Evolutionary conservation across 2,113 vertebrate species (phyloP), one percentile per base, ranked within the genome.

Genomic region (Drymodes brunneopygia): DNA sequence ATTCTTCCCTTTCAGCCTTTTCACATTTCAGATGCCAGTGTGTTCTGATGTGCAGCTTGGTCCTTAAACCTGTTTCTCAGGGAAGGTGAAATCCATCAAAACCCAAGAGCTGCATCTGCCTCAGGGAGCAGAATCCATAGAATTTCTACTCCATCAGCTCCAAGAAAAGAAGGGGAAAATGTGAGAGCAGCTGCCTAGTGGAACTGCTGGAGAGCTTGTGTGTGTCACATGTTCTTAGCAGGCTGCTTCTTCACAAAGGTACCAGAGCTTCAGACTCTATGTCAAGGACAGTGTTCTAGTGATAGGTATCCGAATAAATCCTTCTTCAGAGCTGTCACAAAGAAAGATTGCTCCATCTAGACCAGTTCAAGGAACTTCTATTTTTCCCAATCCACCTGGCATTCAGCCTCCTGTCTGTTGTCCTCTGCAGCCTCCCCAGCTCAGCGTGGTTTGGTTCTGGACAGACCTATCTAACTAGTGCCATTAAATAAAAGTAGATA

Each of bases 21-120:
- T 80, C 47, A 64, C 17, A 5, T 71, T 81, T 54, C 3, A 0
- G 27, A 25, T 86, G 27, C 23, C 0, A 0, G 3, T 25, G 29
- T 84, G 35, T 74, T 95, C 61, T 78, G 42, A 14, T 81, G 47
- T 50, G 71, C 48, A 53, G 2, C 74, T 40, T 75, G 40, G 10
- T 90, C 75, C 58, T 90, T 61, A 69, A 40, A 75, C 24, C 24
- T 36, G 33, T 58, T 92, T 79, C 77, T 89, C 36, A 22, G 67
- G 8, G 48, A 56, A 79, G 27, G 29, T 79, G 21, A 84, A 79
- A 69, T 90, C 40, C 23, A 7, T 73, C 50, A 48, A 88, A 94
- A 86, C 11, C 5, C 29, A 82, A 84, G 70, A 62, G 54, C 27
- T 64, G 27, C 19, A 12, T 53, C 48, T 80, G 24, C 45, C 36